phyloP scores from a whole-genome alignment of 2,888 invertebrate species.

The Nomada goodeniana region DNA sequence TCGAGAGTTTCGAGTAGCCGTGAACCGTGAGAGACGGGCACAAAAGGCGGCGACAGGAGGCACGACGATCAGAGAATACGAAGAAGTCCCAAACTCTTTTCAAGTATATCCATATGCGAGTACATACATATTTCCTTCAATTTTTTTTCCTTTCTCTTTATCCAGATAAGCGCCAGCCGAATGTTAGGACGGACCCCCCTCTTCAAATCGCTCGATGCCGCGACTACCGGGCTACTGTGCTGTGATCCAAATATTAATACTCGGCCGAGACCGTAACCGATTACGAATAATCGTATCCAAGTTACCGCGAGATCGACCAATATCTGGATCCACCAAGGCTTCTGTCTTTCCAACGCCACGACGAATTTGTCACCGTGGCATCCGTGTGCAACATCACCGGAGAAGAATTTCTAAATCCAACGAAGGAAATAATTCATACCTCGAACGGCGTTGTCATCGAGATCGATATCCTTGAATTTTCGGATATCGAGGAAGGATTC shows the following conservation, averaged over 20 bases:
- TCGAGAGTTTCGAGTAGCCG: constrained; percentile 66
- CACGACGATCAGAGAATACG: constrained; percentile 39
- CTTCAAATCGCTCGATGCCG: neutral
- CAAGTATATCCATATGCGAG: constrained; percentile 68
- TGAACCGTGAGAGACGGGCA: constrained; percentile 57
- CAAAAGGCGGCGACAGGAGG: constrained; percentile 27
- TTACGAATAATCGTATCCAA: no score
- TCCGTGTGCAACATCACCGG: no score
- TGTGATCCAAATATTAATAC: no score
- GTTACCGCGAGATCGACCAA: no score
- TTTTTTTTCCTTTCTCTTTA: constrained; percentile 40
- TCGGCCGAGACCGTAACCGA: no score
- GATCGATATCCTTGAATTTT: neutral
- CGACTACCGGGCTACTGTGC: no score
- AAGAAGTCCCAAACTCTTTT: constrained; percentile 53
- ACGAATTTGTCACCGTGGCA: no score
- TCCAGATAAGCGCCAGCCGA: constrained; percentile 43
- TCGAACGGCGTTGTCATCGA: no score
- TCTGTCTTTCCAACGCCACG: no score
- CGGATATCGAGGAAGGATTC: neutral
- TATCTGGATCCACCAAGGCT: no score
- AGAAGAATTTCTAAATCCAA: no score
- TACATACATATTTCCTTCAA: constrained; percentile 31
- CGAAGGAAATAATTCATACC: no score
- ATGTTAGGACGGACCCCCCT: constrained; percentile 34